Evolutionary conservation across 2,888 invertebrate species (phyloP).

Genomic region (Drosophila prostipennis): DNA sequence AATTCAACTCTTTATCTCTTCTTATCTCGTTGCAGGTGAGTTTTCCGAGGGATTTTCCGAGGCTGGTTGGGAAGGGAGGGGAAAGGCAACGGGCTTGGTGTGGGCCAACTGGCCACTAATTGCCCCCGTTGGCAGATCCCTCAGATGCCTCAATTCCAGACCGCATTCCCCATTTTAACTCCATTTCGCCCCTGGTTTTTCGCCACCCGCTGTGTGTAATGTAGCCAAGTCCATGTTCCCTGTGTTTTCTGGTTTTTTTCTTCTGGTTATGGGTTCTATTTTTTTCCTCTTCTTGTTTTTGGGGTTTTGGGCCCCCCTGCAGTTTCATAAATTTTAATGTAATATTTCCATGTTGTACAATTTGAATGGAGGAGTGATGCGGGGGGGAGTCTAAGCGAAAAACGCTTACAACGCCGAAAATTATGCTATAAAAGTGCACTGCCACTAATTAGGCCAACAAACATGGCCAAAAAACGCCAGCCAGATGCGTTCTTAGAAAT

Average conservation of each 20-base stretch:
- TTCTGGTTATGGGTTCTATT: not conserved
- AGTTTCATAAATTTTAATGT: slow-evolving; percentile 75
- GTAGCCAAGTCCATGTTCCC: slow-evolving; percentile 32
- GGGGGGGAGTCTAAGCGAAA: slow-evolving; percentile 39
- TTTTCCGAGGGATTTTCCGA: slow-evolving; percentile 10
- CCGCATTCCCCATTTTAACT: slow-evolving; percentile 13
- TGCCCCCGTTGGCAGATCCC: slow-evolving; percentile 46
- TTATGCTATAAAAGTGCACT: slow-evolving; percentile 78
- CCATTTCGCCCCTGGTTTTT: not conserved
- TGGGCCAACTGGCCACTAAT: slow-evolving; percentile 29
- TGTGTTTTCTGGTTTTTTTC: slow-evolving; percentile 22
- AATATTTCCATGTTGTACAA: slow-evolving; percentile 73
- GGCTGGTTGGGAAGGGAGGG: too few species aligned
- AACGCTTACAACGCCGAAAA: slow-evolving; percentile 73
- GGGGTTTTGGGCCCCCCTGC: slow-evolving; percentile 14
- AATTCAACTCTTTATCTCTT: slow-evolving; percentile 41
- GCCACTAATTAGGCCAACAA: slow-evolving; percentile 75
- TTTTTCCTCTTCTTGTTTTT: slow-evolving; percentile 8
- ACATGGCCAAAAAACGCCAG: slow-evolving; percentile 49
- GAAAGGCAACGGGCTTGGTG: too few species aligned
- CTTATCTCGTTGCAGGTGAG: slow-evolving; percentile 43
- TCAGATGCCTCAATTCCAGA: slow-evolving; percentile 39
- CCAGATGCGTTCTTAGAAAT: slow-evolving; percentile 52
- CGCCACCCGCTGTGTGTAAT: slow-evolving; percentile 33
- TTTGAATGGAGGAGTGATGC: slow-evolving; percentile 50